Evolutionary conservation across 2,888 invertebrate genomes (phyloP).

Genomic region (Ferrisia virgata): DNA sequence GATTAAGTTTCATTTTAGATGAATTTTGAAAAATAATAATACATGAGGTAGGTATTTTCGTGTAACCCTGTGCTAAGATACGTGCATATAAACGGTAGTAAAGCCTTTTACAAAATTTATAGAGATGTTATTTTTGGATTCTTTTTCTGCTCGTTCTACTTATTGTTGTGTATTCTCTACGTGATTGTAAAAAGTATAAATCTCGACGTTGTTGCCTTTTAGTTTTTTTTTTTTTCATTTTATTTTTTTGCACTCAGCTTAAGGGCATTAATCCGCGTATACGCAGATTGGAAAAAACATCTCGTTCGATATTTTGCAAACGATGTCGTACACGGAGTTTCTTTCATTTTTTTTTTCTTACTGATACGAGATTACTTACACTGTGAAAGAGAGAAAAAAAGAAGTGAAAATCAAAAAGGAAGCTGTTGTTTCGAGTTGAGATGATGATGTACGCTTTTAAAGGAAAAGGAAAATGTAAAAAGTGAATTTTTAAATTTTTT

Average conservation of each 20-base stretch:
- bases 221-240: not conserved
- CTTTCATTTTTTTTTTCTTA: not conserved
- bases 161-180: not conserved
- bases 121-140: not conserved
- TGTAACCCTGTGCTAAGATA: not conserved
- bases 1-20: not conserved
- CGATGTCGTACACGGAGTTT: not conserved
- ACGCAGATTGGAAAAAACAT: not conserved
- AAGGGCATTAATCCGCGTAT: not conserved
- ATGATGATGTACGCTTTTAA: not conserved
- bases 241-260: not conserved
- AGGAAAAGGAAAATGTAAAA: not conserved
- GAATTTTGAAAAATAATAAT: not conserved
- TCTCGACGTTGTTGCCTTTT: not conserved
- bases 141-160: not conserved
- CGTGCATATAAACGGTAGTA: not conserved
- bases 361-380: not conserved
- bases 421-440: not conserved
- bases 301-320: not conserved
- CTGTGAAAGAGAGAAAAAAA: not conserved
- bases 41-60: not conserved
- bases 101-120: not conserved
- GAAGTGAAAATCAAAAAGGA: not conserved
- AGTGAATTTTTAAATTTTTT: not conserved
- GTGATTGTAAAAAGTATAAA: not conserved